Percentiles rank a stretch among this genome's conserved stretches.
Evolutionary conservation across 2,888 invertebrate genomes (phyloP).

Genomic region (Sericinus montela): DNA sequence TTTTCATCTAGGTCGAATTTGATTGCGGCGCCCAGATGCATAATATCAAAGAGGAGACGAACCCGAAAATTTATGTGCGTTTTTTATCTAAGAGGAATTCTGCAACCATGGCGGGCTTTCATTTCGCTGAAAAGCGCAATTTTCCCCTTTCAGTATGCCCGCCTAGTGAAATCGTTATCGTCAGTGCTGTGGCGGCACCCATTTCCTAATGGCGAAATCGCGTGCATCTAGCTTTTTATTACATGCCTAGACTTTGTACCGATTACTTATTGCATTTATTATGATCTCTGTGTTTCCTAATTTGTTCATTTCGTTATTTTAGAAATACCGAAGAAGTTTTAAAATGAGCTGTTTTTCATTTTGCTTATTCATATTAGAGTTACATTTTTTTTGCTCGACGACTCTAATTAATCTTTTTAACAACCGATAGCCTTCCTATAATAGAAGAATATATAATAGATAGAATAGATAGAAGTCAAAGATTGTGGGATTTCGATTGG

Average conservation of each 20-base stretch:
- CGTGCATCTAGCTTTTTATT: slow-evolving; percentile 68
- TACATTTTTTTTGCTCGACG: too few relatives aligned
- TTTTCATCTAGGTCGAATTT: slow-evolving; percentile 33
- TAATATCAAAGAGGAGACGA: slow-evolving; percentile 33
- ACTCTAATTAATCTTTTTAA: too few relatives aligned
- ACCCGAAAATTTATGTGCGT: slow-evolving; percentile 34
- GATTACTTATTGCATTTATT: slow-evolving; percentile 35
- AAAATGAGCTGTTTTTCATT: too few relatives aligned
- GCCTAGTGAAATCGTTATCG: slow-evolving; percentile 72
- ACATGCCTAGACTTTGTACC: slow-evolving; percentile 36
- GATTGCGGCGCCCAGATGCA: slow-evolving; percentile 45
- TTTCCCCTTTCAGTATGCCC: slow-evolving; percentile 68
- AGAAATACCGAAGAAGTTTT: too few relatives aligned
- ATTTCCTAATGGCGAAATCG: slow-evolving; percentile 73
- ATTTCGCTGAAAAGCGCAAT: slow-evolving; percentile 75
- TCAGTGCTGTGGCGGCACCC: slow-evolving; percentile 61
- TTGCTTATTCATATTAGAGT: too few relatives aligned
- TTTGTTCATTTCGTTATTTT: too few relatives aligned
- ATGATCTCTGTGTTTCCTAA: slow-evolving; percentile 22
- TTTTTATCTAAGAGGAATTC: slow-evolving; percentile 59
- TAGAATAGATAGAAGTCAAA: too few relatives aligned
- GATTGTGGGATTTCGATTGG: too few relatives aligned
- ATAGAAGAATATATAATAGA: too few relatives aligned
- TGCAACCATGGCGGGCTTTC: slow-evolving; percentile 58
- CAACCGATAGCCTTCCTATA: too few relatives aligned